Evolutionary conservation across 1,140 invertebrate genomes (phyloP).

Genomic region (Akabosia matsudoensis): DNA sequence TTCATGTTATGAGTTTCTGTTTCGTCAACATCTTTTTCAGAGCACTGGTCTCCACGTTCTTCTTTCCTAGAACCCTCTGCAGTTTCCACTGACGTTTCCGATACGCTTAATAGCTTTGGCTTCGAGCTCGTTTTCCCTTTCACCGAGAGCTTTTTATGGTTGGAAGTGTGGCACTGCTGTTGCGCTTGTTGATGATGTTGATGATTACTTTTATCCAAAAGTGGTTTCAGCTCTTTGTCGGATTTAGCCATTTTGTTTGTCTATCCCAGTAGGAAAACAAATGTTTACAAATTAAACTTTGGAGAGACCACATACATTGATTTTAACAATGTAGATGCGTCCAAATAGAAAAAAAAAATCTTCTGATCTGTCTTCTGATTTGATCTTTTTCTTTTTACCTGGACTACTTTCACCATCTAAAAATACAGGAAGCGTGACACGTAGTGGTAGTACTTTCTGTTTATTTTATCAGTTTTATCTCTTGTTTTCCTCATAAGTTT

Average conservation of each 20-base stretch:
- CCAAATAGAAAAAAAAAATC: too few species aligned
- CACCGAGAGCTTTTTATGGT: background rate
- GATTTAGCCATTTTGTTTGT: constrained; percentile 8
- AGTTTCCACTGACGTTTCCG: constrained; percentile 33
- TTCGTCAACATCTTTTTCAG: constrained; percentile 20
- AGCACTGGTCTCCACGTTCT: background rate
- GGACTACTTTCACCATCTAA: too few species aligned
- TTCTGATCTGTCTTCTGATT: too few species aligned
- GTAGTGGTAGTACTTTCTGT: too few species aligned
- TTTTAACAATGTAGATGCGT: background rate
- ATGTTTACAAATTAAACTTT: background rate
- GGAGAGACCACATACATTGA: background rate
- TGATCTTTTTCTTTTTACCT: too few species aligned
- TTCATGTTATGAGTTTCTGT: constrained; percentile 9
- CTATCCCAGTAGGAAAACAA: background rate
- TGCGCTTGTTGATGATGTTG: constrained; percentile 19
- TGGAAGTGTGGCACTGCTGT: background rate
- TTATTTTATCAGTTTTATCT: too few species aligned
- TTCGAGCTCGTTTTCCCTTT: constrained; percentile 13
- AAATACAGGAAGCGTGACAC: too few species aligned
- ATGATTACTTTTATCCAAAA: constrained; percentile 28
- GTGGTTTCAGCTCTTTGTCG: constrained; percentile 32
- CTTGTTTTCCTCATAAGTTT: too few species aligned
- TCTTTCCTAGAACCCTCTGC: constrained; percentile 14
- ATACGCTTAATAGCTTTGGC: constrained; percentile 28